phyloP scores from a whole-genome alignment of 2,113 vertebrate genomes.

The Dromaius novaehollandiae region DNA sequence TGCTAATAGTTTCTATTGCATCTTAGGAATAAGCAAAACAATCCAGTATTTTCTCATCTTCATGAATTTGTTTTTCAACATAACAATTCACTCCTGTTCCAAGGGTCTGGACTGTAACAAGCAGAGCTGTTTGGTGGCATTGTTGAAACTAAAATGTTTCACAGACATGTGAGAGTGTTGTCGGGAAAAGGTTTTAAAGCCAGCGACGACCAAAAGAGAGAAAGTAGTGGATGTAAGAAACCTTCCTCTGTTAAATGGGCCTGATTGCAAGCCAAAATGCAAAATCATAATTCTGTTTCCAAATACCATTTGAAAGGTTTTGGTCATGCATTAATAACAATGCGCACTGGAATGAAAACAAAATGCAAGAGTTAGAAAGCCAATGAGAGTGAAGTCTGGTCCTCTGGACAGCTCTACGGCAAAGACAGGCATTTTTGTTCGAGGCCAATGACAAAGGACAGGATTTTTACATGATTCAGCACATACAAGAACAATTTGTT shows the following conservation, averaged over 20 bases:
- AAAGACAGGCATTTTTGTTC: neutral
- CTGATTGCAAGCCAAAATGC: neutral
- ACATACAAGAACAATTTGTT: neutral
- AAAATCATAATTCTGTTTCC: neutral
- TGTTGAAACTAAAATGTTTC: neutral
- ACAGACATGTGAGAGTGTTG: neutral
- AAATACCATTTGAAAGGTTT: neutral
- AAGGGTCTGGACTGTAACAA: neutral
- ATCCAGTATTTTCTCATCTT: neutral
- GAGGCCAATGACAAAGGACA: neutral
- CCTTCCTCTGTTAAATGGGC: neutral
- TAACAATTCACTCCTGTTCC: neutral
- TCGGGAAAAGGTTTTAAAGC: neutral
- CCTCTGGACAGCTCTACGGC: neutral
- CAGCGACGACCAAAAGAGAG: neutral
- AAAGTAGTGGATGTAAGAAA: neutral
- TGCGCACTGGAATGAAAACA: neutral
- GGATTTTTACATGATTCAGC: neutral
- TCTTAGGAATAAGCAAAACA: neutral
- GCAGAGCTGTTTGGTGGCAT: neutral
- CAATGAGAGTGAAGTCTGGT: neutral
- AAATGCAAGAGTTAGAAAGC: neutral
- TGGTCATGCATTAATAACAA: neutral
- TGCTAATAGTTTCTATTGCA: neutral
- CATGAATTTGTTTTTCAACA: neutral